Percentiles rank a stretch among this genome's conserved stretches.
phyloP scores from a whole-genome alignment of 1,140 invertebrate species.

The Temnothorax curvispinosus region DNA sequence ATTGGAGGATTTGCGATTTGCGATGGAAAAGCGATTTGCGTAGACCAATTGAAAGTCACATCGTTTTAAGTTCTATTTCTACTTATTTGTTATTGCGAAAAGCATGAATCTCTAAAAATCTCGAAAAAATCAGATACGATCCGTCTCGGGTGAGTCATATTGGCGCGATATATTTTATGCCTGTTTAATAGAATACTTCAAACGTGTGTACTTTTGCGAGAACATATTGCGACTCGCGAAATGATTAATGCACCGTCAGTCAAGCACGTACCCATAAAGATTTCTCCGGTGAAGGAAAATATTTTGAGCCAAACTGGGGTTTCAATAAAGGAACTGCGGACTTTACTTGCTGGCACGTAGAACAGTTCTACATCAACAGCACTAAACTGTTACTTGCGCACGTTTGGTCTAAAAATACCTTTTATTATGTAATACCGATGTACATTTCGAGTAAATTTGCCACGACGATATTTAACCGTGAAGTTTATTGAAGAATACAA shows the following conservation, averaged over 20 bases:
- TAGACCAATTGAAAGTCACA: background rate
- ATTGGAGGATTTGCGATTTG: background rate
- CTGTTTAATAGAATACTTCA: background rate
- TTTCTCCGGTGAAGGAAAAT: slow-evolving; percentile 33
- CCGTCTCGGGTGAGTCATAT: background rate
- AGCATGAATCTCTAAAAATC: background rate
- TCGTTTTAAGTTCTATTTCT: background rate
- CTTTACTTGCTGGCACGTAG: slow-evolving; percentile 42
- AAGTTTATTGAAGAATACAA: background rate
- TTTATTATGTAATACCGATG: background rate
- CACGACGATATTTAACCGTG: background rate
- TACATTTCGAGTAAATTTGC: background rate
- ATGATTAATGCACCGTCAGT: slow-evolving; percentile 40
- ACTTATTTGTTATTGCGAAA: background rate
- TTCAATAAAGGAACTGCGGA: slow-evolving; percentile 9
- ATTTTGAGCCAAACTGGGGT: slow-evolving; percentile 36
- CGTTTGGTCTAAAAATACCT: slow-evolving; percentile 41
- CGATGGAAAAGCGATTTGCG: background rate
- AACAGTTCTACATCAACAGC: slow-evolving; percentile 22
- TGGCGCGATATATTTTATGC: background rate
- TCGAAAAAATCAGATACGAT: background rate
- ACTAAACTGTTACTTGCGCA: slow-evolving; percentile 29
- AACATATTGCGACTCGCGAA: background rate
- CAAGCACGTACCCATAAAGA: slow-evolving; percentile 49
- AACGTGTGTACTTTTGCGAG: background rate